phyloP scores from a whole-genome alignment of 2,797 vertebrate species.

The Enteromius afrohamiltoni region DNA sequence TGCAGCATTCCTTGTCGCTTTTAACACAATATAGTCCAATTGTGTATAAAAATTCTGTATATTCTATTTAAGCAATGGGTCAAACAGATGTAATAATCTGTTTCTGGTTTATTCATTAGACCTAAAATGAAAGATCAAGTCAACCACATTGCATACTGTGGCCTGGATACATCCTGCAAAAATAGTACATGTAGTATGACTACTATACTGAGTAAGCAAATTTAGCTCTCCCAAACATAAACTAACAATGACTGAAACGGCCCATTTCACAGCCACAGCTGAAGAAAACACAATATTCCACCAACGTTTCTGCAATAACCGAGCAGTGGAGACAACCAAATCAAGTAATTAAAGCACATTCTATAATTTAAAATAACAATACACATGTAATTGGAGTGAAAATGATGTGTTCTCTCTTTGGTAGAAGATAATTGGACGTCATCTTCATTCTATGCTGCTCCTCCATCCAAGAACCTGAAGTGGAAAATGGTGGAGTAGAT shows the following conservation, averaged over 20 bases:
- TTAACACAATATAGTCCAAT: background rate
- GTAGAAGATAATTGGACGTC: conserved; percentile 13
- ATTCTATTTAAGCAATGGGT: background rate
- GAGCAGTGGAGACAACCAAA: conserved; percentile 1
- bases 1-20: background rate
- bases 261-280: background rate
- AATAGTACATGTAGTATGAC: background rate
- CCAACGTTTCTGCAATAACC: background rate
- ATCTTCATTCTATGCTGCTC: conserved; percentile 14
- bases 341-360: conserved; percentile 21
- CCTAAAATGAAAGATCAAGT: background rate
- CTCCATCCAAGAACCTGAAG: conserved; percentile 39
- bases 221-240: background rate
- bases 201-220: no score
- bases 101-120: background rate
- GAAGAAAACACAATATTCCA: background rate
- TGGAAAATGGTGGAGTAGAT: conserved; percentile 50
- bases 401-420: conserved; percentile 17
- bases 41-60: background rate
- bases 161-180: no score
- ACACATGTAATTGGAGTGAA: background rate
- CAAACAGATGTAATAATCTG: background rate
- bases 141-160: background rate
- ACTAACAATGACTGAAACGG: background rate
- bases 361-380: conserved; percentile 36